Evolutionary conservation across 2,113 vertebrate genomes (phyloP).

Genomic region (Phycodurus eques): DNA sequence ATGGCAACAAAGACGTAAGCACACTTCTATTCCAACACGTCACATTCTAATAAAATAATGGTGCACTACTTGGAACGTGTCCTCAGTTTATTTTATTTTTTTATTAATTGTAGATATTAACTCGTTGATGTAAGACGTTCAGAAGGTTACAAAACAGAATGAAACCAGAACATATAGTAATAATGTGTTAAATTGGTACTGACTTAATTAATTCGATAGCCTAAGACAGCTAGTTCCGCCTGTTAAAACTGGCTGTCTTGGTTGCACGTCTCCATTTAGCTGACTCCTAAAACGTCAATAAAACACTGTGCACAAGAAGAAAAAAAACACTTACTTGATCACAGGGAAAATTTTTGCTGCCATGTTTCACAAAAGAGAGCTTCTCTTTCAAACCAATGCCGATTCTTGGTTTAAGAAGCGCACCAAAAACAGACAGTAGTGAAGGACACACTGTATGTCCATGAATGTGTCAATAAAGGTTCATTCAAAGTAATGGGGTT

Average conservation of each 20-base stretch:
- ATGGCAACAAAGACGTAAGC: too few species aligned
- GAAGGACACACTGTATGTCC: slow-evolving; percentile 11
- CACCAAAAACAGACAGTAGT: not conserved
- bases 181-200: not conserved
- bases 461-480: slow-evolving; percentile 64
- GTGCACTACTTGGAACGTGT: not conserved
- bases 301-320: not conserved
- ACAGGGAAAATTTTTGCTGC: slow-evolving; percentile 70
- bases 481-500: not conserved
- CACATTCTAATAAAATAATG: not conserved
- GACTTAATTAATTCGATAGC: not conserved
- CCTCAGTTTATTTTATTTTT: too few species aligned
- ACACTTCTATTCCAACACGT: not conserved
- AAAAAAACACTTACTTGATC: slow-evolving; percentile 70
- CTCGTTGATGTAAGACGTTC: not conserved
- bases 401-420: not conserved
- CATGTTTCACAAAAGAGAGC: slow-evolving; percentile 54
- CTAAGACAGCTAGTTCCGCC: slow-evolving; percentile 6
- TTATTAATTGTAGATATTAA: not conserved
- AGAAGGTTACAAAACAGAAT: too few species aligned
- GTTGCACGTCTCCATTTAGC: not conserved
- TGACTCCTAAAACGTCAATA: not conserved
- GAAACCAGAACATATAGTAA: not conserved
- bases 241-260: not conserved
- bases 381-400: slow-evolving; percentile 3